Evolutionary conservation across 2,113 vertebrate genomes (phyloP), one percentile per base, ranked within the genome.

Genomic region (Takifugu flavidus): DNA sequence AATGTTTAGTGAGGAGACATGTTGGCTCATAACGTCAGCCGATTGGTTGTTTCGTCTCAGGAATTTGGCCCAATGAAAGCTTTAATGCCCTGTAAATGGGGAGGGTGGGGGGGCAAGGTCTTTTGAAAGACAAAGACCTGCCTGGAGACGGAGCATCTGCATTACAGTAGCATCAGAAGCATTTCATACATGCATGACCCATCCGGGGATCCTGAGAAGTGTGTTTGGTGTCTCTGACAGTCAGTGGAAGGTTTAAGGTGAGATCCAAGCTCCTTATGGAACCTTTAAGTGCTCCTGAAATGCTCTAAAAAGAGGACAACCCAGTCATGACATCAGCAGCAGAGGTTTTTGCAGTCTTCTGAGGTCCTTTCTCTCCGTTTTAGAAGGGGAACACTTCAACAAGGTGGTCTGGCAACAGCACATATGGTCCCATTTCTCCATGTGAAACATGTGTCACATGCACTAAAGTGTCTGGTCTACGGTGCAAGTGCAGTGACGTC

Each of bases 31-130:
- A 15, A 82, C 12, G 7, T 25, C 67, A 28, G 58, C 53, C 61
- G 5, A 69, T 70, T 52, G 53, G 56, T 49, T 13, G 65, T 83
- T 86, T 78, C 74, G 71, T 70, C 47, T 46, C 58, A 70, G 77
- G 80, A 83, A 88, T 87, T 67, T 65, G 11, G 75, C 29, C 78
- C 70, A 72, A 74, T 89, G 82, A 86, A 87, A 74, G 42, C 57
- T 84, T 86, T 74, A 83, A 82, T 49, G 80, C 67, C 78, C 59
- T 73, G 57, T 86, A 83, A 86, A 86, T 57, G 65, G 20, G 20
- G 20, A 20, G 20, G 20, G 20, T 20, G 20, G 20, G 20, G 20
- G 20, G 20, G 67, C 76, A 39, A 72, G 62, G 72, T 66, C 64
- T 65, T 76, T 64, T 66, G 59, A 80, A 74, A 75, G 73, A 73